phyloP scores from a whole-genome alignment of 92 coral and sea anemone species.

The Metridium senile region DNA sequence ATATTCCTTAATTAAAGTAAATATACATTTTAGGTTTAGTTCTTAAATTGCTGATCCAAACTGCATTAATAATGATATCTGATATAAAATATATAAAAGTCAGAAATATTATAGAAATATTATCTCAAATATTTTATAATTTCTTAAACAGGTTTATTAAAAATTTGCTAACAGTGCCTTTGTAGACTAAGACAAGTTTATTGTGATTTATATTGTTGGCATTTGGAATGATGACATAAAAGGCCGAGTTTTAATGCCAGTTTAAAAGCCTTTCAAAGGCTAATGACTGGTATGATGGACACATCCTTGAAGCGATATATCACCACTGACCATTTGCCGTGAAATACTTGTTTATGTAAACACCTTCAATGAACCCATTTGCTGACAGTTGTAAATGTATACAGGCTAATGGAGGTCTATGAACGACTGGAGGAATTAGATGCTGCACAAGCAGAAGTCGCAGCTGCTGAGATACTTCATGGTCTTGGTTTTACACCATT shows the following conservation, averaged over 20 bases:
- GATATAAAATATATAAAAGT: too few relatives aligned
- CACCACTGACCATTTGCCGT: conserved; percentile 59
- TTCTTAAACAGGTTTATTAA: too few relatives aligned
- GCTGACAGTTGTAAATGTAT: background rate
- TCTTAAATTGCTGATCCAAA: too few relatives aligned
- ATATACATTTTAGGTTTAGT: too few relatives aligned
- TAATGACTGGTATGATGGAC: conserved; percentile 65
- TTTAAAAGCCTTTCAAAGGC: conserved; percentile 1
- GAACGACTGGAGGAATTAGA: conserved; percentile 97
- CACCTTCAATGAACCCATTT: background rate
- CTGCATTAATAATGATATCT: too few relatives aligned
- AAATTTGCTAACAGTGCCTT: background rate
- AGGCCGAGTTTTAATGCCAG: conserved; percentile 92
- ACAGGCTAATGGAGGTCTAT: conserved; percentile 84
- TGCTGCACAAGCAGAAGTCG: conserved; percentile 84
- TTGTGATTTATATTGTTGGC: background rate
- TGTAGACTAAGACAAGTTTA: background rate
- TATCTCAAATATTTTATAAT: too few relatives aligned
- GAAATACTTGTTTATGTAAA: background rate
- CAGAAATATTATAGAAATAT: too few relatives aligned
- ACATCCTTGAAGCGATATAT: conserved; percentile 75
- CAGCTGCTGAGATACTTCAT: conserved; percentile 91
- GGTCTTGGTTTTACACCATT: conserved; percentile 92
- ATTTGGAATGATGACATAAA: conserved; percentile 79
- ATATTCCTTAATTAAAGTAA: too few relatives aligned